Evolutionary conservation across 2,113 vertebrate species (phyloP).

Genomic region (Tympanuchus pallidicinctus): DNA sequence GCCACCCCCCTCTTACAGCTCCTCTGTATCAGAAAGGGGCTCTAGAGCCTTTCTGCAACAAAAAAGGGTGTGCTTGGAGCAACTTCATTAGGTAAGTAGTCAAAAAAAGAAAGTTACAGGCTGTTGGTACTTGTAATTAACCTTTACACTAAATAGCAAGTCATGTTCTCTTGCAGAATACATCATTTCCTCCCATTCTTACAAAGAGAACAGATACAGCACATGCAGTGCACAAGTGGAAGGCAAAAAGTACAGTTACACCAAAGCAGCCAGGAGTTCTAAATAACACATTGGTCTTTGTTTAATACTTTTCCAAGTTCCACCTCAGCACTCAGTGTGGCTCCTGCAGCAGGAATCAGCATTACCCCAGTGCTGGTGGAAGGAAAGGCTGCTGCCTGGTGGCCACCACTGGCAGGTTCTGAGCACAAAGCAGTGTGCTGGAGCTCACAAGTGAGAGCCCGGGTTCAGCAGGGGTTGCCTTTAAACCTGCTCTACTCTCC

Average conservation of each 20-base stretch:
- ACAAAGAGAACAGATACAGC: neutral
- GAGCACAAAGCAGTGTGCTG: rapidly evolving
- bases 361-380: rapidly evolving
- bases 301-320: neutral
- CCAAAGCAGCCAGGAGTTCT: rapidly evolving
- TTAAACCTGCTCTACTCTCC: rapidly evolving
- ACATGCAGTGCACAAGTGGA: neutral
- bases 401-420: too few species aligned
- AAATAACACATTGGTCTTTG: rapidly evolving
- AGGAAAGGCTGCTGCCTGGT: neutral
- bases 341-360: rapidly evolving
- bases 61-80: neutral
- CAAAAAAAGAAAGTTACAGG: neutral
- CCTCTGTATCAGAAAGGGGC: rapidly evolving
- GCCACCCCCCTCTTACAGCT: neutral
- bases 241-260: neutral
- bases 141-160: neutral
- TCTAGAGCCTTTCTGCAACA: neutral
- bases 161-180: rapidly evolving
- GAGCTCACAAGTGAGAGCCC: neutral
- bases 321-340: too few species aligned
- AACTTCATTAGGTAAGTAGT: neutral
- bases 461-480: rapidly evolving
- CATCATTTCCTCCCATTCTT: neutral
- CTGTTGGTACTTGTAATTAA: neutral